phyloP scores from a whole-genome alignment of 2,113 vertebrate species.

The Lucifuga dentata region DNA sequence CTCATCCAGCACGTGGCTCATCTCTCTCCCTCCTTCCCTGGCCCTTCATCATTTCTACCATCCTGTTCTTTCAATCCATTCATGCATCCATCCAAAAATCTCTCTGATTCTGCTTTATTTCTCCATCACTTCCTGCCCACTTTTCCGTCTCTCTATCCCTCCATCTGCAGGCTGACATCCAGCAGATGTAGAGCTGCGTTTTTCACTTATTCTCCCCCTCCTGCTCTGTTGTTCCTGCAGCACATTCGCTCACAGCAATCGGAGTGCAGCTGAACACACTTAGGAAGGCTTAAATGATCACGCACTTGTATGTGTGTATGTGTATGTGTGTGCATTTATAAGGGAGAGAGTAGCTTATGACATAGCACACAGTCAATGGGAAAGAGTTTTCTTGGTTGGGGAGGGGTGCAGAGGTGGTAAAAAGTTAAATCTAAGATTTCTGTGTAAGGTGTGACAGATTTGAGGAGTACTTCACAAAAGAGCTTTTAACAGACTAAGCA shows the following conservation, averaged over 20 bases:
- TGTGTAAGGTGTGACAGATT: too few species aligned
- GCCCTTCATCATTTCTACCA: constrained; percentile 49
- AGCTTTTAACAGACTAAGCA: too few species aligned
- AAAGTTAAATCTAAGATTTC: not conserved
- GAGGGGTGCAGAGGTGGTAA: not conserved
- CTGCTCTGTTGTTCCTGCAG: not conserved
- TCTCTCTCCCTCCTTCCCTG: constrained; percentile 21
- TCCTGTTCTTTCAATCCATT: constrained; percentile 42
- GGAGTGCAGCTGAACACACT: constrained; percentile 26
- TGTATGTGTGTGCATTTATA: not conserved
- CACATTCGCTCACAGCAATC: constrained; percentile 12
- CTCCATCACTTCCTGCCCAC: constrained; percentile 27
- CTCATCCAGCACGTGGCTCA: constrained; percentile 19
- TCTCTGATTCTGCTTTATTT: constrained; percentile 18
- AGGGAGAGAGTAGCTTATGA: not conserved
- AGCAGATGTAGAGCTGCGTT: constrained; percentile 59
- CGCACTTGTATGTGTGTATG: not conserved
- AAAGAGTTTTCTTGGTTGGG: not conserved
- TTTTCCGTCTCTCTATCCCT: constrained; percentile 6
- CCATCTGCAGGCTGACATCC: constrained; percentile 42
- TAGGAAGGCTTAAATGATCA: constrained; percentile 24
- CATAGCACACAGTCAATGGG: not conserved
- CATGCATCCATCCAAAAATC: constrained; percentile 25
- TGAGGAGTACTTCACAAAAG: too few species aligned
- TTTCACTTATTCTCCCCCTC: constrained; percentile 8